A percentile compares a stretch with the other conserved stretches of the same genome.
Conservation (phyloP, 2,113 vertebrate species). For the Gnathonemus longibarbis region DNA sequence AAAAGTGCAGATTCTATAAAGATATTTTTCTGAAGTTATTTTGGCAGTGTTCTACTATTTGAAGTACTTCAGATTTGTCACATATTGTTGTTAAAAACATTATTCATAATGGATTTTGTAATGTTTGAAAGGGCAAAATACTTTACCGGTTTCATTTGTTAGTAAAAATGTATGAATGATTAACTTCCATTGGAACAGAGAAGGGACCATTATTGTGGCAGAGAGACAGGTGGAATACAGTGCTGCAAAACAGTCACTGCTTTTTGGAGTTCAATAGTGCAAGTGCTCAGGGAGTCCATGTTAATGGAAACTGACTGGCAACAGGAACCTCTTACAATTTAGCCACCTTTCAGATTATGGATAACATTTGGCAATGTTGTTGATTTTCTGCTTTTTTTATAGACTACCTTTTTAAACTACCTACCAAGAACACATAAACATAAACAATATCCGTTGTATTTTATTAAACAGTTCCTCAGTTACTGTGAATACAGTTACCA, state of each 20-base stretch:
- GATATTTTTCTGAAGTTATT: background rate
- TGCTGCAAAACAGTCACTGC: constrained; percentile 17
- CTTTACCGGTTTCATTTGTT: constrained; percentile 10
- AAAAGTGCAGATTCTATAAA: background rate
- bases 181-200: constrained; percentile 9
- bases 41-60: background rate
- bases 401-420: background rate
- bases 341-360: constrained; percentile 18
- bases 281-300: constrained; percentile 15
- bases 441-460: background rate
- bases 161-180: background rate
- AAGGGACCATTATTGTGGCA: background rate
- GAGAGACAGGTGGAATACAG: background rate
- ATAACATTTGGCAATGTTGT: constrained; percentile 18
- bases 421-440: background rate
- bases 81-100: constrained; percentile 2
- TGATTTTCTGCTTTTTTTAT: constrained; percentile 12
- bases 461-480: background rate
- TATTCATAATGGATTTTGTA: constrained; percentile 10
- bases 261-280: constrained; percentile 18
- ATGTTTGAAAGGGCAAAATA: constrained; percentile 14
- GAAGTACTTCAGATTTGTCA: background rate
- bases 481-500: background rate
- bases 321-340: constrained; percentile 25
- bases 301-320: constrained; percentile 27